A percentile compares a stretch with the other conserved stretches of the same genome.
Evolutionary conservation across 1,140 invertebrate species (phyloP).

Genomic region (Procambarus virginalis): DNA sequence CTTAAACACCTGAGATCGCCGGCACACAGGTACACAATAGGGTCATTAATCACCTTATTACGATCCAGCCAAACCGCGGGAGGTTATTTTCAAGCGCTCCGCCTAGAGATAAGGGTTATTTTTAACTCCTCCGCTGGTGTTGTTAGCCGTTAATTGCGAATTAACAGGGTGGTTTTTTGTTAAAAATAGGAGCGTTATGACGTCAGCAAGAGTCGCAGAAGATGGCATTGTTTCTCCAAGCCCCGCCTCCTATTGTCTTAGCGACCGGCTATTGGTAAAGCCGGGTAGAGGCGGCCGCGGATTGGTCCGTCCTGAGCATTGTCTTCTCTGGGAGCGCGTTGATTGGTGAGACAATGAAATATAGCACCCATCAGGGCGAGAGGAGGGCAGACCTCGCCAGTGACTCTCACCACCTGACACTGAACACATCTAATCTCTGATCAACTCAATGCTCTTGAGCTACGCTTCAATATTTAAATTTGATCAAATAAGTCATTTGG

Average conservation of each 20-base stretch:
- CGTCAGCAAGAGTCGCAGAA: conserved; percentile 27
- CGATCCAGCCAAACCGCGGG: background rate
- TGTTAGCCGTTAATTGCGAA: no score
- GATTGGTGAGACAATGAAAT: conserved; percentile 55
- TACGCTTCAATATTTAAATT: no score
- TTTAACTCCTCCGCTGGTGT: background rate
- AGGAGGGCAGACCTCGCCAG: background rate
- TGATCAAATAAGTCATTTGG: no score
- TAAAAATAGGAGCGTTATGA: background rate
- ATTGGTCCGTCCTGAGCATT: conserved; percentile 45
- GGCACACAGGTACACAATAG: background rate
- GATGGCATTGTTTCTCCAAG: conserved; percentile 50
- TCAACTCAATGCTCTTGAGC: no score
- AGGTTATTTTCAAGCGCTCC: background rate
- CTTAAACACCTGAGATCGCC: conserved; percentile 1
- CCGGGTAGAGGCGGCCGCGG: background rate
- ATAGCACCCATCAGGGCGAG: background rate
- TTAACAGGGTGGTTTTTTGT: background rate
- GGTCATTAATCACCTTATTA: background rate
- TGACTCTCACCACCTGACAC: no score
- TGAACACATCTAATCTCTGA: no score
- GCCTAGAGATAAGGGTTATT: background rate
- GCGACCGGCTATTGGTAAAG: conserved; percentile 53
- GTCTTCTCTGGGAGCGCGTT: conserved; percentile 35
- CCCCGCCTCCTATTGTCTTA: conserved; percentile 57